These are phyloP conservation scores for Antechinus stuartii DNA, from an alignment of 2,113 vertebrate genomes.

Conservation along the genomic window DNA sequence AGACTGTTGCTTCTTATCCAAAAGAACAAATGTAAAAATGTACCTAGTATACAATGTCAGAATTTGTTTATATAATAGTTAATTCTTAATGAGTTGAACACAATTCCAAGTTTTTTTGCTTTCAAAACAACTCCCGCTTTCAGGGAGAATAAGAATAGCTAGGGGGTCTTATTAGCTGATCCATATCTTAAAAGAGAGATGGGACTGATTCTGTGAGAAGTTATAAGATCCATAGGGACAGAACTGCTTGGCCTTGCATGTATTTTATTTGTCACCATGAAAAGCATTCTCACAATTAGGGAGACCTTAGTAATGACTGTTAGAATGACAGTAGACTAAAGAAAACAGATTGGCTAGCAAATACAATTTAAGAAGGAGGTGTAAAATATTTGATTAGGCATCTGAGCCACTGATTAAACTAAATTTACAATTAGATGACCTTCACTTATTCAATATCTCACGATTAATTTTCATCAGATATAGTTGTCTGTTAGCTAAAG, in stretches of 20 bases:
- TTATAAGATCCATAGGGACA: background rate
- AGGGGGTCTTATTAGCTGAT: background rate
- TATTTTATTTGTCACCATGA: slow-evolving; percentile 27
- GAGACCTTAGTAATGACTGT: slow-evolving; percentile 9
- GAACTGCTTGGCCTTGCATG: background rate
- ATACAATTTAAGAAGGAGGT: slow-evolving; percentile 15
- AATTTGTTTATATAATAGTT: no score
- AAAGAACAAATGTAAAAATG: no score
- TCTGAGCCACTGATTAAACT: slow-evolving; percentile 23
- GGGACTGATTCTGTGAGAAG: background rate
- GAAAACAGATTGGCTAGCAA: background rate
- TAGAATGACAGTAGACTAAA: background rate
- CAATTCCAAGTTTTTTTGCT: background rate
- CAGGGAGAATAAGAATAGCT: background rate
- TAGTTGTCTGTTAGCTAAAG: background rate
- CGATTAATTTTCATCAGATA: slow-evolving; percentile 55
- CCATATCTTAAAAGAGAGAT: background rate
- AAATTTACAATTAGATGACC: slow-evolving; percentile 17
- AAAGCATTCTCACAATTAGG: slow-evolving; percentile 38
- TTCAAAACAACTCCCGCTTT: background rate
- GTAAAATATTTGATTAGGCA: slow-evolving; percentile 20
- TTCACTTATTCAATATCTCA: slow-evolving; percentile 43
- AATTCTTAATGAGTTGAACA: background rate
- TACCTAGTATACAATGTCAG: no score
- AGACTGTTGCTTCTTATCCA: no score